phyloP scores from a whole-genome alignment of 2,797 vertebrate species.

The Anguilla pacifica region DNA sequence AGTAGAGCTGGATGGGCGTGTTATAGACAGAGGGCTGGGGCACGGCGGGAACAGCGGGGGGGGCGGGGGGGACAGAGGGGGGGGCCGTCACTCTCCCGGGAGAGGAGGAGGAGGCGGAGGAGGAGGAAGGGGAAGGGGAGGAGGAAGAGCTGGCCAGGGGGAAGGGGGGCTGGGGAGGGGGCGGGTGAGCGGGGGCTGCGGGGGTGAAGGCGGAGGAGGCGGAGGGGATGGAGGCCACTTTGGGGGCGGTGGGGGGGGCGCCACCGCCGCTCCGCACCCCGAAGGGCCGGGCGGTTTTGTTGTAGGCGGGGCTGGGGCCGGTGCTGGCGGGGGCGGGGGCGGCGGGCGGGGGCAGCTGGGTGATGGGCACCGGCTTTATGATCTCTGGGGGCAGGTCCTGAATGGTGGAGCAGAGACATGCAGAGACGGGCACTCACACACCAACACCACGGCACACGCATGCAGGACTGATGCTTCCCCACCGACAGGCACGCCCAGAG shows the following conservation, averaged over 20 bases:
- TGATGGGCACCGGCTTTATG: conserved; percentile 81
- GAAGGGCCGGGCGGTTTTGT: conserved; percentile 79
- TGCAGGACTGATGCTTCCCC: conserved; percentile 28
- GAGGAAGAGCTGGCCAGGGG: conserved; percentile 42
- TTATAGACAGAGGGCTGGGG: conserved; percentile 70
- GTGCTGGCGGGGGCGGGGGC: conserved; percentile 40
- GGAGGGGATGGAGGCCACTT: conserved; percentile 81
- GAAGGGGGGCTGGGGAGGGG: conserved; percentile 54
- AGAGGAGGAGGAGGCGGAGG: conserved; percentile 51
- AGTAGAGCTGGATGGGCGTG: conserved; percentile 61
- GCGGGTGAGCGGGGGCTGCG: conserved; percentile 54
- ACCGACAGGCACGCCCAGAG: background rate
- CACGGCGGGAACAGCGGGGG: conserved; percentile 66
- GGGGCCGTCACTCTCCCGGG: conserved; percentile 65
- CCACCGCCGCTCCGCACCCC: conserved; percentile 52
- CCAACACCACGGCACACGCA: conserved; percentile 56
- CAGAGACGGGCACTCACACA: conserved; percentile 50
- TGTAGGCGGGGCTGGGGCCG: conserved; percentile 70
- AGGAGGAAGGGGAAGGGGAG: conserved; percentile 38
- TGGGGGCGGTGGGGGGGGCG: conserved; percentile 62
- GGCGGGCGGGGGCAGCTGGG: conserved; percentile 57
- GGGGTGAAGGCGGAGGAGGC: conserved; percentile 79
- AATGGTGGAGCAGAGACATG: conserved; percentile 59
- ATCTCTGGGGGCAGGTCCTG: conserved; percentile 78
- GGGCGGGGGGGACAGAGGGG: background rate